phyloP scores from a whole-genome alignment of 2,113 vertebrate species.

The Oryzias javanicus region DNA sequence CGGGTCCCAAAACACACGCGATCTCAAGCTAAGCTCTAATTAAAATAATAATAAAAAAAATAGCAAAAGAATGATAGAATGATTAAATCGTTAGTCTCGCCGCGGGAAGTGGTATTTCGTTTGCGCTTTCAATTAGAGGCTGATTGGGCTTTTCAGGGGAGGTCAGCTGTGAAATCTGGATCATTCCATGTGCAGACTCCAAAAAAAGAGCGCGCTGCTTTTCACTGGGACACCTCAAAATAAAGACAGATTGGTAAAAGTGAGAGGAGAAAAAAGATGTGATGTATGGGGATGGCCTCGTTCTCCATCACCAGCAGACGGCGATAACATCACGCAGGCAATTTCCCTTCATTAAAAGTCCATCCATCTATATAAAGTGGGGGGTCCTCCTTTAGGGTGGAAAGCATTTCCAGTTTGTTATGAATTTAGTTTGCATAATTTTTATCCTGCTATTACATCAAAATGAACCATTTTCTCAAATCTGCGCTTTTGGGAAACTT shows the following conservation, averaged over 20 bases:
- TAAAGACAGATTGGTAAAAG: conserved; percentile 13
- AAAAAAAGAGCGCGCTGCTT: conserved; percentile 11
- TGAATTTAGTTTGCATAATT: conserved; percentile 15
- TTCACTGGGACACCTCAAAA: conserved; percentile 6
- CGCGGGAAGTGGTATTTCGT: conserved; percentile 95
- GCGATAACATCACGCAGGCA: conserved; percentile 77
- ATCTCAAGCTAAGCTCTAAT: conserved; percentile 91
- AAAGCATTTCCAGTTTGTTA: neutral
- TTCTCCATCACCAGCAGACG: conserved; percentile 83
- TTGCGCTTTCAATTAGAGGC: conserved; percentile 92
- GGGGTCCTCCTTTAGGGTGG: conserved; percentile 31
- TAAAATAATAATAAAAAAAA: conserved; percentile 62
- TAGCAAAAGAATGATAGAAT: conserved; percentile 91
- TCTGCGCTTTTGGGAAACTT: too few relatives aligned
- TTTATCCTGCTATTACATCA: conserved; percentile 17
- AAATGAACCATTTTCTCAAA: too few relatives aligned
- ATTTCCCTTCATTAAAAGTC: conserved; percentile 24
- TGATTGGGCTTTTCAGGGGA: conserved; percentile 99
- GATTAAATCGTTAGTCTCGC: conserved; percentile 98
- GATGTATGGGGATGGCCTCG: neutral
- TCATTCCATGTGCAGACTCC: conserved; percentile 84
- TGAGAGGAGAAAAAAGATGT: neutral
- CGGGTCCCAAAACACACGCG: conserved; percentile 39
- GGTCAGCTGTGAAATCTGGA: conserved; percentile 99
- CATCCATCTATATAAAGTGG: conserved; percentile 20